Percentiles rank a stretch among this genome's conserved stretches.
Conservation (phyloP, 2,797 vertebrate genomes). For the Petrocephalus sullivani region DNA sequence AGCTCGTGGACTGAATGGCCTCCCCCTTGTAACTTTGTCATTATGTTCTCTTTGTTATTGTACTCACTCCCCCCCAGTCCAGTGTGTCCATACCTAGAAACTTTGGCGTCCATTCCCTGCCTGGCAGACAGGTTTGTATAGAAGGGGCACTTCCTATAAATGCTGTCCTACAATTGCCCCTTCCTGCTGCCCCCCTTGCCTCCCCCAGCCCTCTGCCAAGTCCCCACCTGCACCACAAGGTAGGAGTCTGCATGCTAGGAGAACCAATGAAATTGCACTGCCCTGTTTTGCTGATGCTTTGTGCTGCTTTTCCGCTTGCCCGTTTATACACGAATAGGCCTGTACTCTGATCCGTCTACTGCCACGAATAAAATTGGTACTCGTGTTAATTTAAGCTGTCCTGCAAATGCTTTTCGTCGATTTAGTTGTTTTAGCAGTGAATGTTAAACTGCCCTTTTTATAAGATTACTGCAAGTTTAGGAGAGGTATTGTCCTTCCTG, state of each 20-base stretch:
- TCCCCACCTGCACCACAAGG: constrained; percentile 68
- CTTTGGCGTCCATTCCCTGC: constrained; percentile 63
- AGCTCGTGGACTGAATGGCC: too few relatives aligned
- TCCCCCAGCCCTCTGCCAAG: constrained; percentile 62
- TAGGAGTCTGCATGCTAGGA: constrained; percentile 40
- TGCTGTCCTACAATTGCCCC: constrained; percentile 62
- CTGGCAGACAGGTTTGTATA: constrained; percentile 75
- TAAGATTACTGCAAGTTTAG: background rate
- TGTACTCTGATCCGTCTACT: background rate
- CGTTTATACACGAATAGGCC: background rate
- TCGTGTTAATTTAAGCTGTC: background rate
- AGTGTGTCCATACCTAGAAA: constrained; percentile 58
- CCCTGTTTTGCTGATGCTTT: background rate
- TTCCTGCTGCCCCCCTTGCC: constrained; percentile 56
- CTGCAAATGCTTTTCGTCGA: background rate
- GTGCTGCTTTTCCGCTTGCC: background rate
- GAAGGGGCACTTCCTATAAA: constrained; percentile 50
- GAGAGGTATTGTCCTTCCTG: background rate
- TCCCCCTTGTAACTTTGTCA: too few relatives aligned
- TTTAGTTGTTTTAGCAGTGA: background rate
- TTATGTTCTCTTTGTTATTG: background rate
- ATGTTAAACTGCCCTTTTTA: background rate
- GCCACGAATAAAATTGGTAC: background rate
- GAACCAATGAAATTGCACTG: background rate
- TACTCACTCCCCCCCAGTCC: constrained; percentile 45